Base-by-base conservation (phyloP, 2,888 invertebrate species). In the Arge pagana region DNA sequence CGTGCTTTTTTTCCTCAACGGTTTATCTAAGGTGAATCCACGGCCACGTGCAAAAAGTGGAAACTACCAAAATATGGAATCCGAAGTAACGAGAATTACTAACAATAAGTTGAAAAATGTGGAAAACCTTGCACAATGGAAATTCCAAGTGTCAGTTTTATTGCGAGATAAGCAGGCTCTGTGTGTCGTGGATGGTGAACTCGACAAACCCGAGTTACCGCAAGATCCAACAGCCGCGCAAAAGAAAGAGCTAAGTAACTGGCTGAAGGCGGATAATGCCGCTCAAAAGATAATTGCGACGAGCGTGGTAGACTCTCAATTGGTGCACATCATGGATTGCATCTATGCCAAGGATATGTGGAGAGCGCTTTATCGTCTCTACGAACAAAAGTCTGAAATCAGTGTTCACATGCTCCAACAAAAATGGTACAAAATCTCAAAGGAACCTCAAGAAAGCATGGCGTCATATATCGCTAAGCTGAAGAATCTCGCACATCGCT, bases 351-450 rank as follows among this genome's bases (percentile, higher is more conserved):
- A 35, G 10, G 53, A 40, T 6, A 53, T 57, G 57, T 54, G 54
- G 53, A 24, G 23, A 11, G 30, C 48, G 13, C 24, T 56, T n/a
- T 43, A 51, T 37, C 28, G 42, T 4, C 28, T 55, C 1, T 56
- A 54, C 16, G 52, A 58, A 19, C 54, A 49, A 23, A 54, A 52
- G 23, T 56, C 56, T 7, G 56, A 56, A n/a, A 51, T 49, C 13
- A 54, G 52, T 19, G 26, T 52, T 8, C 54, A 56, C 21, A 50
- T 33, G 8, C 18, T 43, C n/a, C 54, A 52, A 40, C 41, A 54
- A 11, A 48, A 52, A 23, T 54, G 36, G 28, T 50, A 36, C 35
- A 11, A 37, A n/a, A 4, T 43, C 1, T 31, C 10, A 4, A 51
- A 45, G 36, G 39, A 37, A 18, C 18, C 19, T 1, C 40, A 31